Evolutionary conservation across 2,888 invertebrate species (phyloP), one percentile per base, ranked within the genome.

Genomic region (Pocota personata): DNA sequence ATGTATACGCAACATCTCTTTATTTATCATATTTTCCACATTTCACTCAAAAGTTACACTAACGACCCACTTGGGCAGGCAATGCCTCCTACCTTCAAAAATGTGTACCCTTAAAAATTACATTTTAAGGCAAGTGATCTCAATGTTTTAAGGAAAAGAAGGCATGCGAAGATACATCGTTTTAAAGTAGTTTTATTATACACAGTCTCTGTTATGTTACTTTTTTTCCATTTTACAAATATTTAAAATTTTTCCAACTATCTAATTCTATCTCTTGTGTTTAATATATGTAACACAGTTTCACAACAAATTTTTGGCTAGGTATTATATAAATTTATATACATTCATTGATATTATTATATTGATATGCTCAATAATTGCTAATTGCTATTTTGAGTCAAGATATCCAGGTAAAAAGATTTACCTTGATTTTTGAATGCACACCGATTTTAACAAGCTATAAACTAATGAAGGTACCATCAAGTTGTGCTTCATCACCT

Each of bases 391-490:
- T 30, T 60, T 60, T 60, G 60, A 35, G 27, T 27, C 5, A 46
- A 62, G 7, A 46, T 62, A 16, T 19, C 6, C 21, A 14, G 46
- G 7, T 52, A 21, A 58, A 21, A 58, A 21, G 12, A 46, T 30
- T 46, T 10, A 30, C 8, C 8, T 43, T 12, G 12, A 4, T 46
- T 62, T 46, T 7, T 37, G 19, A 21, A 37, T 19, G 19, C 32
- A 35, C 12, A 32, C 19, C 4, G 6, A 43, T 43, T 19, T 32
- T 55, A 50, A 78, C 24, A 46, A 71, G 57, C 24, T 69, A 64
- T 32, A 43, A 69, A 69, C 71, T 76, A 71, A 82, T 50, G 24
- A 76, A 73, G 69, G 48, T 50, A 80, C 67, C 50, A 24, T 46
- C 21, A 8, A 46, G 50, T 80, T 80, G 76, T 76, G 82, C 76